Conservation (phyloP, 2,113 vertebrate species). For the Muntiacus reevesi region DNA sequence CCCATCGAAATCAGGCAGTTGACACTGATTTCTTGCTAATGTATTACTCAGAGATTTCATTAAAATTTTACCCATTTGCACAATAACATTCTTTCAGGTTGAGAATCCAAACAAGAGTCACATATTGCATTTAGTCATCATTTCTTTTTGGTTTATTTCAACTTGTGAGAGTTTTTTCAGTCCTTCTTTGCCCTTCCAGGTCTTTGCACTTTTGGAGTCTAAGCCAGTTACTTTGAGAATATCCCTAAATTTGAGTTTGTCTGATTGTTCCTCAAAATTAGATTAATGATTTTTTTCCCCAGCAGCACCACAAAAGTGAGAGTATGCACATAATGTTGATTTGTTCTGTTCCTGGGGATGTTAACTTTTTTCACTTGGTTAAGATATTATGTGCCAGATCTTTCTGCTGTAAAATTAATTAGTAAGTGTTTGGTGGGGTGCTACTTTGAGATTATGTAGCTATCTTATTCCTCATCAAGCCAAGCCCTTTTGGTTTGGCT, state of each 20-base stretch:
- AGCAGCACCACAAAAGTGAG: not conserved
- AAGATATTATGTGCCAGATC: not conserved
- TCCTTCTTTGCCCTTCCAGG: not conserved
- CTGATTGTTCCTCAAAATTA: conserved; percentile 23
- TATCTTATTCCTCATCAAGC: not conserved
- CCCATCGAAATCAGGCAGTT: not conserved
- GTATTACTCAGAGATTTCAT: not conserved
- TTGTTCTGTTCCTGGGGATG: not conserved
- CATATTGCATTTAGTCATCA: not conserved
- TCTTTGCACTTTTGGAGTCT: conserved; percentile 12
- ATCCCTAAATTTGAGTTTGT: conserved; percentile 32
- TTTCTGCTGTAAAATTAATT: conserved; percentile 19
- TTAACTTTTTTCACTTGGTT: conserved; percentile 3
- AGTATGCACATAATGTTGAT: not conserved
- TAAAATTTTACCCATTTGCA: not conserved
- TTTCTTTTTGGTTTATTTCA: conserved; percentile 26
- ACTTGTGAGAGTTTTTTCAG: not conserved
- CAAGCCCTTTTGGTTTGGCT: not conserved
- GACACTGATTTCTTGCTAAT: not conserved
- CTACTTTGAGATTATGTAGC: not conserved
- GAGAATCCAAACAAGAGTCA: conserved; percentile 15
- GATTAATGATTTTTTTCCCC: conserved; percentile 14
- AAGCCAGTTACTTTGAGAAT: conserved; percentile 7
- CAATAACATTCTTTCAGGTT: not conserved
- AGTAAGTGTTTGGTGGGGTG: not conserved